Evolutionary conservation across 2,797 vertebrate genomes (phyloP).

Genomic region (Jordanella pulchra): DNA sequence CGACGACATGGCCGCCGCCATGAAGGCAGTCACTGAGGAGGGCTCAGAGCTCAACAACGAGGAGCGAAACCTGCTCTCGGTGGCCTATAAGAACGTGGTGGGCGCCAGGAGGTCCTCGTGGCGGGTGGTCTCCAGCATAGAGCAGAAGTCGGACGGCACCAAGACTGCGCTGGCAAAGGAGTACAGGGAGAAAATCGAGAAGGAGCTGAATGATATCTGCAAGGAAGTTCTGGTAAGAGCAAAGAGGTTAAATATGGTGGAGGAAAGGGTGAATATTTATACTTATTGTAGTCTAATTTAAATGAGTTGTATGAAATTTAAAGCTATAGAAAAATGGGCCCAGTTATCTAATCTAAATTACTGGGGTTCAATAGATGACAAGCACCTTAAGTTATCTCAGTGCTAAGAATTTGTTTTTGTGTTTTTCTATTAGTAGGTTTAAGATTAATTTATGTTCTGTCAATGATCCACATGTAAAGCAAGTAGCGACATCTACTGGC

Average conservation of each 20-base stretch:
- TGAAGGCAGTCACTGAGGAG: conserved; percentile 90
- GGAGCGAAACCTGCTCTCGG: conserved; percentile 95
- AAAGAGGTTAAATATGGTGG: not conserved
- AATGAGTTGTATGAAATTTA: not conserved
- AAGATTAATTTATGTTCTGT: not conserved
- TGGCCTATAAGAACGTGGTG: conserved; percentile 98
- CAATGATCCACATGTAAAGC: not conserved
- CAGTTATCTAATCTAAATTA: not conserved
- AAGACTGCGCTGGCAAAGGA: conserved; percentile 85
- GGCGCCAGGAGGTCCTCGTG: conserved; percentile 92
- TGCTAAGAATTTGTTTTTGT: not conserved
- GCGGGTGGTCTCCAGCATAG: conserved; percentile 93
- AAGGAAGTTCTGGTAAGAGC: conserved; percentile 92
- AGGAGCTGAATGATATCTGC: conserved; percentile 93
- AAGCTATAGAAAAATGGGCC: not conserved
- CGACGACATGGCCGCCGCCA: conserved; percentile 93
- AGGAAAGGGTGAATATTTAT: not conserved
- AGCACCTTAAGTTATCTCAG: not conserved
- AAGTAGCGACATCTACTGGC: not conserved
- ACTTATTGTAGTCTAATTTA: not conserved
- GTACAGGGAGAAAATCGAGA: conserved; percentile 91
- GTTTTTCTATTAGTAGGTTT: not conserved
- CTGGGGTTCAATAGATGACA: not conserved
- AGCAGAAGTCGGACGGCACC: conserved; percentile 85
- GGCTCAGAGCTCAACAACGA: conserved; percentile 87